These are phyloP conservation scores for Meghimatium bilineatum DNA, from an alignment of 2,888 invertebrate species.

Conservation along the genomic window DNA sequence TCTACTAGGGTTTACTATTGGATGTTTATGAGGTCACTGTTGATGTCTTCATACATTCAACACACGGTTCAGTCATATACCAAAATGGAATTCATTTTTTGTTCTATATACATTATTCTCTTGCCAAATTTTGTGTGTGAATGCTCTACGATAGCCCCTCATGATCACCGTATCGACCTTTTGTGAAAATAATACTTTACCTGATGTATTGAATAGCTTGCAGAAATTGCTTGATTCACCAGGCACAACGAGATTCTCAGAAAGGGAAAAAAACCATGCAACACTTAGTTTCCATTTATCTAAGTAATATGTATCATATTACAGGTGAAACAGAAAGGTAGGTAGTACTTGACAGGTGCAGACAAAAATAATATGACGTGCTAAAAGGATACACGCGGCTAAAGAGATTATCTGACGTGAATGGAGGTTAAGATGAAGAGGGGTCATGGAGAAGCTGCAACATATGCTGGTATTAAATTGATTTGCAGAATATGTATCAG, in stretches of 20 bases:
- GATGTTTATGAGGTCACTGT: too few species aligned
- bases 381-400: neutral
- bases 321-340: slow-evolving; percentile 26
- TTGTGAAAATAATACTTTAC: too few species aligned
- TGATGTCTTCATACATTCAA: too few species aligned
- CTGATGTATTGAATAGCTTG: neutral
- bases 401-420: neutral
- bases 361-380: slow-evolving; percentile 2
- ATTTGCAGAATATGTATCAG: neutral
- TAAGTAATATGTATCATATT: slow-evolving; percentile 24
- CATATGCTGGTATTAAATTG: neutral
- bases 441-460: neutral
- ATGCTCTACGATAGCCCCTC: too few species aligned
- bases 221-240: neutral
- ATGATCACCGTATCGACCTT: too few species aligned
- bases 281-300: slow-evolving; percentile 9
- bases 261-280: neutral
- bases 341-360: slow-evolving; percentile 23
- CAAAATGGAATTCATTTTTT: too few species aligned
- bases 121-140: too few species aligned
- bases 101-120: too few species aligned
- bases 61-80: too few species aligned
- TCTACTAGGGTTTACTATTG: too few species aligned
- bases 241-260: neutral
- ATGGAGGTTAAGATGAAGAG: neutral